Conservation (phyloP, 1,140 invertebrate species). For the Penaeus vannamei region DNA sequence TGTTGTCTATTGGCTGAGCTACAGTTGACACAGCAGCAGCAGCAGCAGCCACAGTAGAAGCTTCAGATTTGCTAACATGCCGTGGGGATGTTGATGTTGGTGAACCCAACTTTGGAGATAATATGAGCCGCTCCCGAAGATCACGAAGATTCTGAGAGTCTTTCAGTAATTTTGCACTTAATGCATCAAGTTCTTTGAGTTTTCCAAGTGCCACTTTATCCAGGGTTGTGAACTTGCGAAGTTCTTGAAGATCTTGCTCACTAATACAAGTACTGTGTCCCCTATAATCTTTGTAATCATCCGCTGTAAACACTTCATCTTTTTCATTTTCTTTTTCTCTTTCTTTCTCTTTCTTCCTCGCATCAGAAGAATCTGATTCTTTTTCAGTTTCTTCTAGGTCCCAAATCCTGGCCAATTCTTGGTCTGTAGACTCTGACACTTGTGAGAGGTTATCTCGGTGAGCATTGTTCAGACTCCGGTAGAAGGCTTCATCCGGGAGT, state of each 20-base stretch:
- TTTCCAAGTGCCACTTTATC: conserved; percentile 84
- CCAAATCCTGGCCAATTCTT: conserved; percentile 86
- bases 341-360: conserved; percentile 66
- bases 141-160: conserved; percentile 85
- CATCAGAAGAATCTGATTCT: conserved; percentile 65
- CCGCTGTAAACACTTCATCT: conserved; percentile 82
- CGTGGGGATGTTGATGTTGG: conserved; percentile 44
- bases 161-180: conserved; percentile 83
- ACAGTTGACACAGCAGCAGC: conserved; percentile 19
- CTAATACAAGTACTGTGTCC: conserved; percentile 80
- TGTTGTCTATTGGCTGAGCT: conserved; percentile 71
- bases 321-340: conserved; percentile 72
- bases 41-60: conserved; percentile 14
- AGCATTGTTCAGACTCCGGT: conserved; percentile 88
- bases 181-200: conserved; percentile 82
- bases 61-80: conserved; percentile 39
- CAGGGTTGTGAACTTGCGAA: conserved; percentile 81
- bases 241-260: conserved; percentile 83
- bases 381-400: conserved; percentile 73
- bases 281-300: conserved; percentile 85
- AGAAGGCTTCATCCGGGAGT: conserved; percentile 87
- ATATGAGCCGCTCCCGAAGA: conserved; percentile 79
- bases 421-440: conserved; percentile 68
- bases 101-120: conserved; percentile 66
- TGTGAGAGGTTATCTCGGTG: conserved; percentile 84